Base-by-base conservation (phyloP, 2,797 vertebrate species). In the Diplodus puntazzo region DNA sequence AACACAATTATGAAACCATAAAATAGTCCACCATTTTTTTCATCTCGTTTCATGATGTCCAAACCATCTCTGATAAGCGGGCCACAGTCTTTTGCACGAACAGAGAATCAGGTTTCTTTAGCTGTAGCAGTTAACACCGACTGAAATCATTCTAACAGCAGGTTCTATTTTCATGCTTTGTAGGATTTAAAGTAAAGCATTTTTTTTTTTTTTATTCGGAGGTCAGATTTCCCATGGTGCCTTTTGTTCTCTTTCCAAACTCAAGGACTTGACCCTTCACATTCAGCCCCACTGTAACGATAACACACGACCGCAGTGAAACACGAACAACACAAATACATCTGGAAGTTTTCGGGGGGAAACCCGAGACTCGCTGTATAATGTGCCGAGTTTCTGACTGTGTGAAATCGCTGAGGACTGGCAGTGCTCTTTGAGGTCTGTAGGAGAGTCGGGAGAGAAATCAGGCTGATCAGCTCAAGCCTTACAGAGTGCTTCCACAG, bases 191-290 rank as follows among this genome's bases (percentile, higher is more conserved):
- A 21, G 48, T 27, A 63, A 63, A 68, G 18, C 20, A 48, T 57
- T 73, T 65, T 85, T 73, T 65, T 84, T 25, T 74, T 85, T 76
- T 69, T 72, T 45, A 84, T 86, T 76, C 82, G 30, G 72, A 77
- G 69, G 72, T 91, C 82, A 86, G 66, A 86, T 84, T 90, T 87
- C 69, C 64, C 49, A 10, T n/a, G 27, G 43, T 54, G 48, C 54
- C 61, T 82, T 89, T 91, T 89, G 86, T 87, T 87, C 81, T 88
- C 50, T 42, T 69, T 87, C 78, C 80, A 89, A 77, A 75, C 71
- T 61, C 69, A 53, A 73, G 71, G 52, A 67, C 69, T 80, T 80
- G 62, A 86, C 73, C 82, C 57, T 39, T 87, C 73, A 62, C 75
- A 71, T 80, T 68, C 42, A 86, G 60, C 77, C 76, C 49, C 86